phyloP scores from a whole-genome alignment of 1,140 invertebrate species.

The Hyles euphorbiae region DNA sequence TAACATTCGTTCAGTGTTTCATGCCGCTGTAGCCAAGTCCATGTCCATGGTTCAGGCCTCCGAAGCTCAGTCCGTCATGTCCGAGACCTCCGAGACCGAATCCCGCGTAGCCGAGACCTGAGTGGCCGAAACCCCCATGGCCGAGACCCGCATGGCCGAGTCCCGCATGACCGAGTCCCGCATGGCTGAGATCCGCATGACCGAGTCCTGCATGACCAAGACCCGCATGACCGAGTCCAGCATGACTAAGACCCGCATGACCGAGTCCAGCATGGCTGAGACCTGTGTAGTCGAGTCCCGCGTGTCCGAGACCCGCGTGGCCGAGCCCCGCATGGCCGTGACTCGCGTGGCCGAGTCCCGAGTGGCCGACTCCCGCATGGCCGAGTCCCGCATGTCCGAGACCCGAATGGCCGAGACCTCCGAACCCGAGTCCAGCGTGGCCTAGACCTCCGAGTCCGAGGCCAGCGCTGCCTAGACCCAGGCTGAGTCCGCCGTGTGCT shows the following conservation, averaged over 20 bases:
- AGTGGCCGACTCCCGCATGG: not conserved
- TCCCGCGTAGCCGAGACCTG: slow-evolving; percentile 11
- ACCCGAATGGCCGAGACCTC: not conserved
- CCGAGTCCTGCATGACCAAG: not conserved
- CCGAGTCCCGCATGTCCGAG: slow-evolving; percentile 4
- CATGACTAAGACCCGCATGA: not conserved
- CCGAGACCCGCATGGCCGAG: slow-evolving; percentile 12
- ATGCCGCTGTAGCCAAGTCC: slow-evolving; percentile 13
- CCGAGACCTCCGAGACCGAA: slow-evolving; percentile 21
- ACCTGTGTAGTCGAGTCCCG: slow-evolving; percentile 3
- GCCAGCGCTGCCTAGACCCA: no score
- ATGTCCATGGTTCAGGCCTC: not conserved
- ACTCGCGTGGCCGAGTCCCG: slow-evolving; percentile 8
- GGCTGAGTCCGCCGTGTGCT: no score
- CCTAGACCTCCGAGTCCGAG: no score
- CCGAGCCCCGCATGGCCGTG: slow-evolving; percentile 7
- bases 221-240: not conserved
- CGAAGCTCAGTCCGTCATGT: slow-evolving; percentile 8
- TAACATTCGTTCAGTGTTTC: slow-evolving; percentile 13
- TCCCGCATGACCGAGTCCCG: slow-evolving; percentile 7
- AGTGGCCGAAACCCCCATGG: slow-evolving; percentile 10
- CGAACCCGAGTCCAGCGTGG: no score
- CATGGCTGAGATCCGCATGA: not conserved
- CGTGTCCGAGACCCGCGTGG: slow-evolving; percentile 6
- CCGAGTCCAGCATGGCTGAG: not conserved